Base-by-base conservation (phyloP, 2,797 vertebrate species). In the Merluccius polli region DNA sequence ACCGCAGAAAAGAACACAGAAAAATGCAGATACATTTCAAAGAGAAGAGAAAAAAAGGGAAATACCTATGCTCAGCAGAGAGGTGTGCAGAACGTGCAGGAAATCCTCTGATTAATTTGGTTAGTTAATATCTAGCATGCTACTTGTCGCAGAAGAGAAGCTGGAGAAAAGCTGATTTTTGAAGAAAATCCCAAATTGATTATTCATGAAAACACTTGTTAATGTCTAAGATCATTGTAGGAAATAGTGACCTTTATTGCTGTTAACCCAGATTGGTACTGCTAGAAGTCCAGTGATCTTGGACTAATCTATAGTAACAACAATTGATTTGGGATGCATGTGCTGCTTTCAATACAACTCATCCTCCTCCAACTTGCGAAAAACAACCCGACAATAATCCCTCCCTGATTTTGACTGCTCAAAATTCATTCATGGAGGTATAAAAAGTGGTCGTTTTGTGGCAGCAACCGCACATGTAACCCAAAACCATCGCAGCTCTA, bases 31-130 rank as follows among this genome's bases (percentile, higher is more conserved):
- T 11, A 31, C 27, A 30, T 31, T 69, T 69, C 3, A 69, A 69
- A 69, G 67, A 68, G 63, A 30, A 68, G 33, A 65, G 24, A 65
- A 21, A 59, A 30, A 24, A 74, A 65, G 15, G 73, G 41, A 36
- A 73, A 24, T 59, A 73, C 27, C 33, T 38, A 65, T 15, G 31
- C 12, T 38, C 35, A 74, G 33, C 35, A 38, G 63, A 73, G 29
- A 44, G 27, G 10, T 18, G 15, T 69, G 67, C 30, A 31, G 67
- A 32, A 30, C 67, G 31, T 69, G 67, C 67, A 69, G 67, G 29
- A 52, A 59, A 73, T 73, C 38, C 38, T 44, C 29, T 10, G 16
- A 48, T 48, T 18, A 73, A 59, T 73, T 48, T 10, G n/a, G 41
- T 52, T 73, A 48, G 38, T 73, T 59, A 31, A 31, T 4, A 29